Base-by-base conservation (phyloP, 2,113 vertebrate genomes). In the Tamias sibiricus region DNA sequence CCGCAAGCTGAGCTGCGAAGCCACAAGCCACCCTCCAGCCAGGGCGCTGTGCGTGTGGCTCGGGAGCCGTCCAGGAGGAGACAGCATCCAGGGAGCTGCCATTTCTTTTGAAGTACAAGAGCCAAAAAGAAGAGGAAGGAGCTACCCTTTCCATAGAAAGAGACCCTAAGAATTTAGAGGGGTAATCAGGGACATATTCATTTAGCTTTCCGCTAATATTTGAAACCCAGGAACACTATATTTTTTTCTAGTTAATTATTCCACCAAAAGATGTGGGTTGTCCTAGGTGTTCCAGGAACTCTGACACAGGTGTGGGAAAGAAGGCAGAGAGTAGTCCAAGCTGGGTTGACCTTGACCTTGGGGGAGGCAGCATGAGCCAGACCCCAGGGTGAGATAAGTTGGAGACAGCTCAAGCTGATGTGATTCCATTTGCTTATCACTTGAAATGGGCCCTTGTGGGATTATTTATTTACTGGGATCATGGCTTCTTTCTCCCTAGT, bases 1-100 rank as follows among this genome's bases (percentile, higher is more conserved):
- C 91, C 52, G 0, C 95, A 80, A 94, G 71, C 40, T 66, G 35
- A 93, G 52, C 52, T 82, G 95, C 89, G 94, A 97, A 97, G 92
- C 74, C 79, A 66, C 19, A 91, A 80, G 59, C 86, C 30, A 85
- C 4, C 30, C 85, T 20, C 66, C 6, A 44, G 19, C 13, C 0
- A n/a, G 0, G 52, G 79, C 64, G 35, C 2, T 8, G 14, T 5
- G 68, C 0, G 8, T 26, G 37, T 5, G 2, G n/a, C 80, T 68
- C 13, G 17, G 54, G 37, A 69, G 20, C 32, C 14, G 32, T n/a
- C 4, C 40, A 13, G 52, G 19, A 47, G n/a, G 49, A 57, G n/a
- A 83, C 52, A 32, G 5, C 12, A 32, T 76, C 2, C 0, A 24
- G 2, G 9, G 40, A 92, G 88, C 52, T 52, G 88, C 62, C 42